Base-by-base conservation (phyloP, 2,888 invertebrate species). In the Gortyna flavago region DNA sequence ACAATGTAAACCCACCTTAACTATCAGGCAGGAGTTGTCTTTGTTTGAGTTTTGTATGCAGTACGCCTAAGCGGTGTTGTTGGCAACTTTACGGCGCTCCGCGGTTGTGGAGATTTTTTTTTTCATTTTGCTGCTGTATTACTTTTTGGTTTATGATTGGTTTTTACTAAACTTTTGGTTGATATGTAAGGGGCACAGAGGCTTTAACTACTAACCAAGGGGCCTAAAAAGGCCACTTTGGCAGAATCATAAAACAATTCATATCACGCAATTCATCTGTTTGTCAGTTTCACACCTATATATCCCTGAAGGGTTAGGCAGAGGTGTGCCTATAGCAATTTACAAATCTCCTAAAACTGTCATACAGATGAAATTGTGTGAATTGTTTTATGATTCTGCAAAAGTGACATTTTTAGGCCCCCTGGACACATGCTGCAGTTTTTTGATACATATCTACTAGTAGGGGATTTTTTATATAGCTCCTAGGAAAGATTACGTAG, bases 11-110 rank as follows among this genome's bases (percentile, higher is more conserved):
- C 51, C 51, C 21, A 41, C 51, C 44, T 48, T 65, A 69, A 41
- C 25, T 35, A 35, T 41, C 35, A 69, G 18, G 35, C 51, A 48
- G 41, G 29, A 75, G 44, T 41, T 64, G 59, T 59, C 75, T 75
- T 83, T 85, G 72, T 85, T 81, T 62, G 59, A 81, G 81, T 74
- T 85, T 69, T 61, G 80, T 75, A 69, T 85, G 67, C 81, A 85
- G n/a, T n/a, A 72, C 85, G 81, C 85, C 85, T 82, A 74, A 84
- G 66, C 69, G 70, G 18, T 51, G 62, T 73, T 66, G 73, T 59
- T 51, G 64, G 81, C 70, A 82, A 85, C 70, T 80, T 71, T 68
- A 74, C 74, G 67, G 29, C 41, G 66, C 32, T 32, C n/a, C 4
- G 29, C 51, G 61, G 44, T 51, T 77, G 35, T n/a, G 9, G 48